Base-by-base conservation (phyloP, 2,113 vertebrate genomes). In the Pseudolaguvia tuberculata region DNA sequence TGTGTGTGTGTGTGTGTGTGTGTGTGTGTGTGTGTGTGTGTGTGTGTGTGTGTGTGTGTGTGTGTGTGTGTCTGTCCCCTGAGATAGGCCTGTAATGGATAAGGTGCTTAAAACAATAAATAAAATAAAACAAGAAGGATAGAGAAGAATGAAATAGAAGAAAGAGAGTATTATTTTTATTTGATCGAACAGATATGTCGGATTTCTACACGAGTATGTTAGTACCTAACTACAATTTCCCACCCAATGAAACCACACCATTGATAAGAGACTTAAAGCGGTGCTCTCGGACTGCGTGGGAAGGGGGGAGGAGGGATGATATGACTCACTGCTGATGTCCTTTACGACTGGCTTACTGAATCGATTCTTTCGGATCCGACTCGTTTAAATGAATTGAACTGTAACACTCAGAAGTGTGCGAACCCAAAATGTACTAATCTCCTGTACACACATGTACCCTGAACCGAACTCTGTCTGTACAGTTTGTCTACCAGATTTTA, bases 271-370 rank as follows among this genome's bases (percentile, higher is more conserved):
- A 67, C 23, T 50, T 27, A 17, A 66, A 3, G 23, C 47, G 15
- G 23, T 29, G 63, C 45, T 67, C 63, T 18, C 35, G 17, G 70
- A 23, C 52, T 42, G 51, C 70, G 56, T 72, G 70, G 56, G 70
- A 31, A 50, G 17, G 39, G 59, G 70, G 70, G 70, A 72, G 70
- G 70, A n/a, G 69, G 55, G 55, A 42, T 9, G 70, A 59, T 72
- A 72, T 72, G 70, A 72, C 55, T 72, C 70, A 72, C 70, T 72
- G 21, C 70, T 13, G 25, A 59, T 15, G 42, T 72, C 42, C 23
- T 5, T 31, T n/a, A 61, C 25, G 70, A 72, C 25, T 72, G 42
- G 21, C 18, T 59, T 72, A 47, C 23, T 47, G 70, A 72, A n/a
- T 59, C 45, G 56, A 48, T 15, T 59, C 55, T 50, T 31, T n/a